Conservation (phyloP, 1,140 invertebrate species). For the Mya arenaria region DNA sequence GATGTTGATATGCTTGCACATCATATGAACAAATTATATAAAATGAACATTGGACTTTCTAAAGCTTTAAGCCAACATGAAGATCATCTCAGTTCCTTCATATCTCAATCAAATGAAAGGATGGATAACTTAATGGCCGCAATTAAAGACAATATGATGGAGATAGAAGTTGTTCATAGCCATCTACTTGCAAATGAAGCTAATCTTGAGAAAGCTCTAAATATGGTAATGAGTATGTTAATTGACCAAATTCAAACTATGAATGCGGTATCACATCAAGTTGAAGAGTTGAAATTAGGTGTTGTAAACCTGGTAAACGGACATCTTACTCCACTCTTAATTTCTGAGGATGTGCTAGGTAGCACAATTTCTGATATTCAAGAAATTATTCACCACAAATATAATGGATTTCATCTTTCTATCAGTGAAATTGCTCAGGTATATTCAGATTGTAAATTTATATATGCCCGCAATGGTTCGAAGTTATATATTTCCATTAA, state of each 20-base stretch:
- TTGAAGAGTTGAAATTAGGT: slow-evolving; percentile 30
- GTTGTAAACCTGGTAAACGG: slow-evolving; percentile 14
- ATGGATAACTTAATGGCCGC: slow-evolving; percentile 29
- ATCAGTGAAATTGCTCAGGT: not conserved
- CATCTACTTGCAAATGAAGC: not conserved
- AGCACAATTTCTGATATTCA: slow-evolving; percentile 33
- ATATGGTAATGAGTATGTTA: slow-evolving; percentile 4
- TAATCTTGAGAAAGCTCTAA: not conserved
- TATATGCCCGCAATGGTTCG: not conserved
- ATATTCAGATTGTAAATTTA: slow-evolving; percentile 19
- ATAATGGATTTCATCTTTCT: slow-evolving; percentile 11
- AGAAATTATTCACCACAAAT: slow-evolving; percentile 9
- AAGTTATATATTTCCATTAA: slow-evolving; percentile 17
- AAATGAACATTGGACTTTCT: slow-evolving; percentile 8
- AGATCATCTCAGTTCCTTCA: slow-evolving; percentile 27
- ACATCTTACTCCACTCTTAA: slow-evolving; percentile 26
- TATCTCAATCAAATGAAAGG: slow-evolving; percentile 5
- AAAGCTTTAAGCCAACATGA: slow-evolving; percentile 24
- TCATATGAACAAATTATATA: slow-evolving; percentile 34
- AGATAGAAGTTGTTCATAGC: not conserved
- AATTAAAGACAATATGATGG: slow-evolving; percentile 23
- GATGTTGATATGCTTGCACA: slow-evolving; percentile 31
- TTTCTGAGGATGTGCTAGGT: not conserved
- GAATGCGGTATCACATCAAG: not conserved
- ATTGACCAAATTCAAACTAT: slow-evolving; percentile 16